Evolutionary conservation across 2,888 invertebrate genomes (phyloP).

Genomic region (Sphecodes monilicornis): DNA sequence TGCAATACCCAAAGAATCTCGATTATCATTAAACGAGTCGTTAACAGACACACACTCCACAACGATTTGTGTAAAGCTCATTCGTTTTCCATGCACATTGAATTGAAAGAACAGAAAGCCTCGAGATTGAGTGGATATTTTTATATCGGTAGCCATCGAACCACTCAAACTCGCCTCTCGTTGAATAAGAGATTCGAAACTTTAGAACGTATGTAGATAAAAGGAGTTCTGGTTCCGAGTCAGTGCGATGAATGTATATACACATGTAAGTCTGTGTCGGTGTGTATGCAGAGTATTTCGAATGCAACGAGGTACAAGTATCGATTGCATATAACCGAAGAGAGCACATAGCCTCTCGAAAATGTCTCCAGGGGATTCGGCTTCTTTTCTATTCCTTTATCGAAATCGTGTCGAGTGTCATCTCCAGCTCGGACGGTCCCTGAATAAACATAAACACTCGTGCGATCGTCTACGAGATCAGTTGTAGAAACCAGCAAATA

Average conservation of each 20-base stretch:
- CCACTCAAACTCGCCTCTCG: not conserved
- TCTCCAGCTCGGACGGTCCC: conserved; percentile 14
- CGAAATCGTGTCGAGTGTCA: conserved; percentile 25
- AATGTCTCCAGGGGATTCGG: conserved; percentile 30
- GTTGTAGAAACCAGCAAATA: not conserved
- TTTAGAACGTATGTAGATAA: not conserved
- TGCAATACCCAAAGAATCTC: no score
- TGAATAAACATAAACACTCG: conserved; percentile 12
- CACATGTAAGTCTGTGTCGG: not conserved
- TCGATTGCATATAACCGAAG: conserved; percentile 13
- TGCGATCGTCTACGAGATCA: not conserved
- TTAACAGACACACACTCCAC: not conserved
- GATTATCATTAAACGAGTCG: no score
- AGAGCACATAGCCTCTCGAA: conserved; percentile 12
- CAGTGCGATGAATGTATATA: no score
- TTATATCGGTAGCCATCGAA: not conserved
- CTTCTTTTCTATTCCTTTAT: conserved; percentile 35
- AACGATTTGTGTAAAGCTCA: not conserved
- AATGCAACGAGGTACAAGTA: conserved; percentile 16
- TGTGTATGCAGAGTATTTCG: not conserved
- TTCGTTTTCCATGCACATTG: not conserved
- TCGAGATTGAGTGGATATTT: not conserved
- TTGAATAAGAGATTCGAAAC: conserved; percentile 6
- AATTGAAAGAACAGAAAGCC: not conserved
- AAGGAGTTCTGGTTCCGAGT: not conserved